Percentiles rank a stretch among this genome's conserved stretches.
phyloP scores from a whole-genome alignment of 2,797 vertebrate species.

The Valencia hispanica region DNA sequence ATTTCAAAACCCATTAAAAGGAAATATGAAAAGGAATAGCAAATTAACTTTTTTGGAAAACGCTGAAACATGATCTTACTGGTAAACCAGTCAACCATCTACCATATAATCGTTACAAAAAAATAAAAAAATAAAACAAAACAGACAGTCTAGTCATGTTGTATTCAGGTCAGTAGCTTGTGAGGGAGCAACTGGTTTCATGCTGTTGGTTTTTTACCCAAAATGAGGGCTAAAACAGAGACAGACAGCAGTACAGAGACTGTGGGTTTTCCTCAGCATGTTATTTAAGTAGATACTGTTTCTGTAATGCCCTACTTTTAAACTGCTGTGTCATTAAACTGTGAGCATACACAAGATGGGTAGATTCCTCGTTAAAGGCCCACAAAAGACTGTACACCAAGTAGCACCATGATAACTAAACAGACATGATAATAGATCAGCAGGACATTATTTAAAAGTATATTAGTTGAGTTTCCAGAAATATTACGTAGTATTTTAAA shows the following conservation, averaged over 20 bases:
- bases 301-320: slow-evolving; percentile 70
- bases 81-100: slow-evolving; percentile 16
- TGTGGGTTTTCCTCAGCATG: slow-evolving; percentile 62
- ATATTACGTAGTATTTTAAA: slow-evolving; percentile 60
- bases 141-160: slow-evolving; percentile 8
- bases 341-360: slow-evolving; percentile 21
- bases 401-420: slow-evolving; percentile 68
- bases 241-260: slow-evolving; percentile 54
- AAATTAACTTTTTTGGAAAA: slow-evolving; percentile 14
- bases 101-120: slow-evolving; percentile 19
- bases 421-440: slow-evolving; percentile 35
- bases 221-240: slow-evolving; percentile 44
- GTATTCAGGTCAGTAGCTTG: slow-evolving; percentile 6
- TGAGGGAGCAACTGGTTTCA: slow-evolving; percentile 34
- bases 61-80: neutral
- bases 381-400: slow-evolving; percentile 32
- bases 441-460: slow-evolving; percentile 47
- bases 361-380: slow-evolving; percentile 29
- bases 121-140: too few relatives aligned
- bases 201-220: slow-evolving; percentile 38
- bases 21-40: slow-evolving; percentile 9
- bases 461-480: slow-evolving; percentile 67
- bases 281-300: slow-evolving; percentile 56
- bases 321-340: slow-evolving; percentile 62
- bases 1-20: neutral